Evolutionary conservation across 2,113 vertebrate species (phyloP).

Genomic region (Etheostoma cragini): DNA sequence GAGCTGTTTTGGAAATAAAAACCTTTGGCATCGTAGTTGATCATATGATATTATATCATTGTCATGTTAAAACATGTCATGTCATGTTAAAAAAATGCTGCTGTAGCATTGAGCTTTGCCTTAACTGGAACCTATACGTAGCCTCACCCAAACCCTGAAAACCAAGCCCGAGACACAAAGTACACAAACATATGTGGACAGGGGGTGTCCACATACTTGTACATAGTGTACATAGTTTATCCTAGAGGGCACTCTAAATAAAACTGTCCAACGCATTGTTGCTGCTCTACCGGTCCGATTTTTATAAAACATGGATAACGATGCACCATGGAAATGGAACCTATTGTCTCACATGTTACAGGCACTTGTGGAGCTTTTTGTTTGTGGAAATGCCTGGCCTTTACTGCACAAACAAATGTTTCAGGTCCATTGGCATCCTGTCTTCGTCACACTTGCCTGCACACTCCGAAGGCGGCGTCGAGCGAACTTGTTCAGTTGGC

Average conservation of each 20-base stretch:
- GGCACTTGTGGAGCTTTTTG: slow-evolving; percentile 4
- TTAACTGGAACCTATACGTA: not conserved
- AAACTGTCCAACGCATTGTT: not conserved
- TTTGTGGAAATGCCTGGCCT: not conserved
- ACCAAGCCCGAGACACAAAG: not conserved
- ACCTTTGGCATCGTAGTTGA: not conserved
- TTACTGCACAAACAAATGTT: not conserved
- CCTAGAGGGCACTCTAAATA: not conserved
- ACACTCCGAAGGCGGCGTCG: not conserved
- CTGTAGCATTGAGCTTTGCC: too few species aligned
- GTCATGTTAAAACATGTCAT: too few species aligned
- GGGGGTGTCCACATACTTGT: not conserved
- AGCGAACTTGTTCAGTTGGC: slow-evolving; percentile 8
- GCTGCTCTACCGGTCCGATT: not conserved
- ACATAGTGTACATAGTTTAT: not conserved
- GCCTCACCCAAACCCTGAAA: not conserved
- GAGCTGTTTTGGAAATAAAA: not conserved
- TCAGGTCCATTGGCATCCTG: not conserved
- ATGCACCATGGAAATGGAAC: not conserved
- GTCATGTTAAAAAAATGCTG: too few species aligned
- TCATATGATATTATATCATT: too few species aligned
- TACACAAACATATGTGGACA: not conserved
- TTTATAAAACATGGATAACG: not conserved
- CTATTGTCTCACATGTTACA: not conserved
- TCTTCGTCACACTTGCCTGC: slow-evolving; percentile 2